These are phyloP conservation scores for Neogale vison DNA, from an alignment of 2,113 vertebrate species.

Conservation along the genomic window DNA sequence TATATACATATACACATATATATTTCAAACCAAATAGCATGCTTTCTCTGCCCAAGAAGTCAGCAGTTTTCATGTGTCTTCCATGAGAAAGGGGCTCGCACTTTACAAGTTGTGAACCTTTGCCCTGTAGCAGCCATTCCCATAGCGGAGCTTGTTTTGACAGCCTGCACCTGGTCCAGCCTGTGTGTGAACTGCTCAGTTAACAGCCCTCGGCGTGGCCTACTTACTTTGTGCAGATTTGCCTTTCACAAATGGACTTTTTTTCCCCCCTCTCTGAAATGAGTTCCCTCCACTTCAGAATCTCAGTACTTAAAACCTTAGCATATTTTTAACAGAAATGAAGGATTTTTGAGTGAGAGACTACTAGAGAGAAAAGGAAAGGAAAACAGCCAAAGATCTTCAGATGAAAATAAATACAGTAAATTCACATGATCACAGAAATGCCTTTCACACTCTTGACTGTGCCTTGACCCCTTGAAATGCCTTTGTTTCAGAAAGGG, in stretches of 20 bases:
- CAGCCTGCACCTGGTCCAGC: background rate
- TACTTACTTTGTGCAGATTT: background rate
- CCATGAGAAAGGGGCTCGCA: background rate
- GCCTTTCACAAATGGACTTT: background rate
- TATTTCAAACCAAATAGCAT: constrained; percentile 29
- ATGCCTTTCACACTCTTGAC: background rate
- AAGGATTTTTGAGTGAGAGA: background rate
- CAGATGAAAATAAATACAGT: background rate
- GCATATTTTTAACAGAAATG: background rate
- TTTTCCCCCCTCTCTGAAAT: background rate
- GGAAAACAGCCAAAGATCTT: background rate
- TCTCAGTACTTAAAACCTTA: background rate
- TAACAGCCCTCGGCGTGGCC: background rate
- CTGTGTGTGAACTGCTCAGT: background rate
- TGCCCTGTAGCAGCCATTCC: background rate
- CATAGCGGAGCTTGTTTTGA: background rate
- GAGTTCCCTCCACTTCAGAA: background rate
- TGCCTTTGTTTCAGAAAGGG: background rate
- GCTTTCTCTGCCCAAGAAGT: background rate
- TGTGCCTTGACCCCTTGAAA: background rate
- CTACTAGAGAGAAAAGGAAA: background rate
- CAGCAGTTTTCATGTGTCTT: constrained; percentile 32
- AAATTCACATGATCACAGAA: background rate
- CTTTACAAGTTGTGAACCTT: constrained; percentile 1
- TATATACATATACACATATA: constrained; percentile 1